A percentile compares a stretch with the other conserved stretches of the same genome.
phyloP scores from a whole-genome alignment of 2,797 vertebrate species.

The Pipistrellus pipistrellus region DNA sequence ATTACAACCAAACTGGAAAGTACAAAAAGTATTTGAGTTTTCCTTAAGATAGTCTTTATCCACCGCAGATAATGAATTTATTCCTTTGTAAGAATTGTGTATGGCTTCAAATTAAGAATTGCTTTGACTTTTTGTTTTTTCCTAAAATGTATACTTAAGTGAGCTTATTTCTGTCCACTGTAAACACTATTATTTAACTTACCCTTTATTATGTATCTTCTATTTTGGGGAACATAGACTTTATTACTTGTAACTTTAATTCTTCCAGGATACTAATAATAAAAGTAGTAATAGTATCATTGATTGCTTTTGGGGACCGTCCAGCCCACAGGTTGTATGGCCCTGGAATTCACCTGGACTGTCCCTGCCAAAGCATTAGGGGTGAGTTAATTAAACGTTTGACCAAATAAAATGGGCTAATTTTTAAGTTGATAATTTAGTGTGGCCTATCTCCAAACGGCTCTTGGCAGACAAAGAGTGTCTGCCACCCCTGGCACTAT shows the following conservation, averaged over 20 bases:
- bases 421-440: too few species aligned
- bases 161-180: background rate
- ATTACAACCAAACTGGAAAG: background rate
- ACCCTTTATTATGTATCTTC: background rate
- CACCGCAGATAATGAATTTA: constrained; percentile 5
- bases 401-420: too few species aligned
- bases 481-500: background rate
- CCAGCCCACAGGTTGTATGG: too few species aligned
- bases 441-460: too few species aligned
- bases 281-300: constrained; percentile 1
- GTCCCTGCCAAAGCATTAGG: too few species aligned
- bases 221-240: background rate
- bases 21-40: background rate
- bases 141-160: background rate
- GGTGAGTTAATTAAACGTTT: too few species aligned
- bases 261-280: constrained; percentile 1
- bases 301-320: background rate
- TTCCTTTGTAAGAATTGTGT: background rate
- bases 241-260: background rate
- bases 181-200: constrained; percentile 14
- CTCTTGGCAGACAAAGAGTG: too few species aligned
- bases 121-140: constrained; percentile 39
- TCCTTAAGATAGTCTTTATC: constrained; percentile 28
- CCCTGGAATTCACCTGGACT: too few species aligned
- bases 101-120: background rate